Evolutionary conservation across 1,140 invertebrate genomes (phyloP).

Genomic region (Monochamus saltuarius): DNA sequence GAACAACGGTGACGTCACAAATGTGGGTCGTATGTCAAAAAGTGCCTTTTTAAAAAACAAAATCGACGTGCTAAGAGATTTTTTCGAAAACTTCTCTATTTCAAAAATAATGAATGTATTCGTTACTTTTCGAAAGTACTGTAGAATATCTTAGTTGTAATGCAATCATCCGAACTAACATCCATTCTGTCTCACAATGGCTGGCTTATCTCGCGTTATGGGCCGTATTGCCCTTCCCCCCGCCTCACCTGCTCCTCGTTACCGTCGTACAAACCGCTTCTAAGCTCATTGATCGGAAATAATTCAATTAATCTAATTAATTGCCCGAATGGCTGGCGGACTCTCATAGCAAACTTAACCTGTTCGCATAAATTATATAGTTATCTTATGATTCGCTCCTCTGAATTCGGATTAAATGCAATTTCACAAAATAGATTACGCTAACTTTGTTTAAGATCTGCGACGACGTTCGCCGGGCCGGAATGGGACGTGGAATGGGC

Average conservation of each 20-base stretch:
- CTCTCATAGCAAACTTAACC: constrained; percentile 24
- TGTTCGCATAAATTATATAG: constrained; percentile 24
- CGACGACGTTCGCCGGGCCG: not conserved
- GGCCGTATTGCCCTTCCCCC: constrained; percentile 6
- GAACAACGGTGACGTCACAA: too few relatives aligned
- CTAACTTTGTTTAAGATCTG: constrained; percentile 24
- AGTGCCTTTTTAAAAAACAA: too few relatives aligned
- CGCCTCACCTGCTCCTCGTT: constrained; percentile 25
- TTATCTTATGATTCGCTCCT: constrained; percentile 25
- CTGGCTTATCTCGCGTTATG: constrained; percentile 15
- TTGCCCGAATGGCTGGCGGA: constrained; percentile 22
- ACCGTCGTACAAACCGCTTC: not conserved
- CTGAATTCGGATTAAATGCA: constrained; percentile 27
- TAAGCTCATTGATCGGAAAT: constrained; percentile 34
- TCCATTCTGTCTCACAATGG: constrained; percentile 12
- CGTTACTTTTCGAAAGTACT: too few relatives aligned
- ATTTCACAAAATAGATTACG: constrained; percentile 30
- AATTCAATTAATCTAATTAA: constrained; percentile 38
- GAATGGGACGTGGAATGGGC: constrained; percentile 12
- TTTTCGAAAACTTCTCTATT: too few relatives aligned
- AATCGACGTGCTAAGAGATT: too few relatives aligned
- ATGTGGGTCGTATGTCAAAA: too few relatives aligned
- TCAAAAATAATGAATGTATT: too few relatives aligned
- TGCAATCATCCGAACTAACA: constrained; percentile 6
- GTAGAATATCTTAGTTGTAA: not conserved